These are phyloP conservation scores for Fratercula arctica DNA, from an alignment of 2,797 vertebrate species.

Conservation along the genomic window DNA sequence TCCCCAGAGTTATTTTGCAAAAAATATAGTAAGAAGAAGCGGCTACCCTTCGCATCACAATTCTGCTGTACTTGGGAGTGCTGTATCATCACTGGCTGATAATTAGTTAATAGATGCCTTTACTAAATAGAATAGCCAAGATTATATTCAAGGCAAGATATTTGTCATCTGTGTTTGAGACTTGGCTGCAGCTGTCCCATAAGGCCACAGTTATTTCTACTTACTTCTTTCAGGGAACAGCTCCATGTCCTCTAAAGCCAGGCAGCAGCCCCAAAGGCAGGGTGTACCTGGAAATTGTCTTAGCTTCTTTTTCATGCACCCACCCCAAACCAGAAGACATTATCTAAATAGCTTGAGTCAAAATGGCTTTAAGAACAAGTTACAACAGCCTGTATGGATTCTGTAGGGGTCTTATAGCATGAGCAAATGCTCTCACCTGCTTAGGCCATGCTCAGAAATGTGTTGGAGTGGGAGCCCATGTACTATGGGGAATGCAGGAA, in stretches of 20 bases:
- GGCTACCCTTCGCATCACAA: background rate
- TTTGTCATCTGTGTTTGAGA: background rate
- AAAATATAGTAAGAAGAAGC: background rate
- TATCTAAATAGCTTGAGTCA: background rate
- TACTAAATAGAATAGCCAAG: background rate
- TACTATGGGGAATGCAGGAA: background rate
- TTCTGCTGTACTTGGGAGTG: background rate
- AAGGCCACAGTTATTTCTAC: background rate
- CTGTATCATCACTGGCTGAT: background rate
- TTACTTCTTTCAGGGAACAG: background rate
- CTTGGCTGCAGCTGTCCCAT: background rate
- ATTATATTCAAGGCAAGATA: background rate
- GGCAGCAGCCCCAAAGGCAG: background rate
- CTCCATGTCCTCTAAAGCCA: background rate
- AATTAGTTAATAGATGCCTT: background rate
- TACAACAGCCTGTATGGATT: background rate
- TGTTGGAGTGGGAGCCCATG: background rate
- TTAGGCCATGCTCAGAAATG: fast-evolving
- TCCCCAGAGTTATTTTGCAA: conserved; percentile 9
- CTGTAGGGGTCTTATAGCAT: background rate
- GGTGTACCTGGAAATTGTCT: background rate
- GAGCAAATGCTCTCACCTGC: background rate
- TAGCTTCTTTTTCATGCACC: background rate
- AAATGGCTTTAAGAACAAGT: background rate
- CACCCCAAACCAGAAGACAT: background rate